phyloP scores from a whole-genome alignment of 1,140 invertebrate genomes.

The Aleiodes sp. region DNA sequence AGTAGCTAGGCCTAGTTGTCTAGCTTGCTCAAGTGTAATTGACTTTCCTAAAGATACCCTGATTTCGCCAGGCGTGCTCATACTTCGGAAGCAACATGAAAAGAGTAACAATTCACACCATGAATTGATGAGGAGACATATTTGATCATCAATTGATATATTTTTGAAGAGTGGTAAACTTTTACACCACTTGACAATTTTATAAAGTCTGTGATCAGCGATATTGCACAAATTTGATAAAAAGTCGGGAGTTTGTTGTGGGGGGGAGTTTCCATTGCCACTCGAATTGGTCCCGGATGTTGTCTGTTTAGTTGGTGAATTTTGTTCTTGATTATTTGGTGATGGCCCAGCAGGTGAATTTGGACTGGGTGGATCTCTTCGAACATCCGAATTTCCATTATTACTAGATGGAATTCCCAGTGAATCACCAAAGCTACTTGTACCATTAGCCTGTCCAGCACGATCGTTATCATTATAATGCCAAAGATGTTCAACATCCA shows the following conservation, averaged over 20 bases:
- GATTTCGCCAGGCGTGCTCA: conserved; percentile 87
- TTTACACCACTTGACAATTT: conserved; percentile 99
- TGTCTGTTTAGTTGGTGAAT: conserved; percentile 35
- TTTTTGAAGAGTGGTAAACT: conserved; percentile 96
- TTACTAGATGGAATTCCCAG: conserved; percentile 10
- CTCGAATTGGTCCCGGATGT: conserved; percentile 47
- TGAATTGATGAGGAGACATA: conserved; percentile 94
- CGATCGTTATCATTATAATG: conserved; percentile 80
- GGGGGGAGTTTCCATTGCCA: conserved; percentile 71
- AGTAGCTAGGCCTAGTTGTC: conserved; percentile 75
- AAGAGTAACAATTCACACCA: conserved; percentile 96
- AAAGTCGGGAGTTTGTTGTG: conserved; percentile 74
- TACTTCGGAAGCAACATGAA: conserved; percentile 90
- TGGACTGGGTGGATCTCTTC: conserved; percentile 35
- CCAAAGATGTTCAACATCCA: conserved; percentile 94
- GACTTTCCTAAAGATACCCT: conserved; percentile 80
- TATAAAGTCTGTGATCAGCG: conserved; percentile 94
- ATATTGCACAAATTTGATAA: conserved; percentile 90
- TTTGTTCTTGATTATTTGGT: conserved; percentile 45
- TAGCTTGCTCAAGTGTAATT: conserved; percentile 79
- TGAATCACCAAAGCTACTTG: conserved; percentile 27
- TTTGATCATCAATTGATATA: conserved; percentile 97
- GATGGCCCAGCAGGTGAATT: conserved; percentile 36
- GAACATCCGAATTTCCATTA: conserved; percentile 28
- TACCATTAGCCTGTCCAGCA: conserved; percentile 31